Evolutionary conservation across 2,113 vertebrate genomes (phyloP), one percentile per base, ranked within the genome.

Genomic region (Lates calcarifer): DNA sequence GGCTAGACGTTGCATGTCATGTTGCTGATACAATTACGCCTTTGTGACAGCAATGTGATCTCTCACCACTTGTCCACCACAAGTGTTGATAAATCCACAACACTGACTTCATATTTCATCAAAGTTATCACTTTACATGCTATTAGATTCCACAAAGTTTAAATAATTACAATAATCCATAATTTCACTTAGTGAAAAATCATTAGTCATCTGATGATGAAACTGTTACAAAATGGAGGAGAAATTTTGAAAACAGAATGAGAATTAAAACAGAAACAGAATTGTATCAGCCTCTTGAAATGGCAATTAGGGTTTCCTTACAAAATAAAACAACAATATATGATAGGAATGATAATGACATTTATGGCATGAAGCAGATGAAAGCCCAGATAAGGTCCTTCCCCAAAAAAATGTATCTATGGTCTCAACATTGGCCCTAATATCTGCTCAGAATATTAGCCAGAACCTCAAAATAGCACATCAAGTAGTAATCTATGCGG

Each of bases 401-500:
- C 20, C 41, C 29, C 17, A 28, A 49, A 58, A 55, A 66, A 39
- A 10, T 55, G 17, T 22, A 51, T 43, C 62, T 22, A 3, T 2
- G 11, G 57, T 55, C 43, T 66, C 26, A 71, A 62, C 4, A 0
- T 17, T 77, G 80, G 72, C 49, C 62, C 53, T 72, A 60, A 67
- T 55, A 47, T 76, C 64, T 45, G 58, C 37, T 79, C 58, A 82
- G 45, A 77, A 66, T 53, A 57, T 71, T 47, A 77, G 45, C 69
- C 47, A 62, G 47, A 53, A 53, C 70, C 82, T 69, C 33, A 22
- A 78, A 88, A 84, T 81, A 84, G 79, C 60, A 74, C 64, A 80
- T 37, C 63, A 79, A 87, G 68, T 74, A 83, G 70, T 90, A 81
- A 90, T 90, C 68, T 43, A 39, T 71, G 80, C 35, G 68, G 60